Percentiles rank a stretch among this genome's conserved stretches.
Conservation (phyloP, 2,888 invertebrate species). For the Tridacna gigas region DNA sequence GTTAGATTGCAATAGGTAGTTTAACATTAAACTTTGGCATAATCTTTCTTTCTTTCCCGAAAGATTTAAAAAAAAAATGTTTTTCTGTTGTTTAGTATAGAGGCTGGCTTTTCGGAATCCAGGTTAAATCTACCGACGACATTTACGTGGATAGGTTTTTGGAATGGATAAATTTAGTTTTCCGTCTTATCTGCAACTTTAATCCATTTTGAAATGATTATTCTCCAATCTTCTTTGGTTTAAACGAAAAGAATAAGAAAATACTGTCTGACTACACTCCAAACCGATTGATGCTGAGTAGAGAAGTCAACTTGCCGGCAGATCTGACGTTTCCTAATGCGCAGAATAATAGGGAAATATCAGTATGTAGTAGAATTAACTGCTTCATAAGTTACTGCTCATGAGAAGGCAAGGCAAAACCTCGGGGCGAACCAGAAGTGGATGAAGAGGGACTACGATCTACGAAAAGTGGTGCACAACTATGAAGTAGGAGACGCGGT, state of each 20-base stretch:
- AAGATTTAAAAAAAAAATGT: no score
- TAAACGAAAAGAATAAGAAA: no score
- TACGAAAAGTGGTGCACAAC: not conserved
- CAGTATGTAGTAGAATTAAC: not conserved
- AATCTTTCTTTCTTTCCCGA: no score
- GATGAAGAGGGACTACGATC: constrained; percentile 43
- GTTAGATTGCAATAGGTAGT: no score
- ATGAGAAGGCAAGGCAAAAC: constrained; percentile 33
- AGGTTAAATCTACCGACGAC: no score
- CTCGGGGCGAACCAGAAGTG: constrained; percentile 15
- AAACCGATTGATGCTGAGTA: constrained; percentile 25
- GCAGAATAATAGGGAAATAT: not conserved
- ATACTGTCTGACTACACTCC: constrained; percentile 29
- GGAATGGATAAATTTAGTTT: no score
- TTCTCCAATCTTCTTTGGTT: not conserved
- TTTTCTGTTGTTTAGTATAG: no score
- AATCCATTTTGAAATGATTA: no score
- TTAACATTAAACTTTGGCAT: no score
- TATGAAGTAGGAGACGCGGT: constrained; percentile 42
- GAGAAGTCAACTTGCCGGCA: constrained; percentile 17
- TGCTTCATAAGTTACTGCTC: constrained; percentile 15
- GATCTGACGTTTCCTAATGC: not conserved
- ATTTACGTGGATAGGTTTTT: no score
- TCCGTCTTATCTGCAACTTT: no score
- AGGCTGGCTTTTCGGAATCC: no score